Conservation (phyloP, 2,797 vertebrate species). For the Macropus fuliginosus region DNA sequence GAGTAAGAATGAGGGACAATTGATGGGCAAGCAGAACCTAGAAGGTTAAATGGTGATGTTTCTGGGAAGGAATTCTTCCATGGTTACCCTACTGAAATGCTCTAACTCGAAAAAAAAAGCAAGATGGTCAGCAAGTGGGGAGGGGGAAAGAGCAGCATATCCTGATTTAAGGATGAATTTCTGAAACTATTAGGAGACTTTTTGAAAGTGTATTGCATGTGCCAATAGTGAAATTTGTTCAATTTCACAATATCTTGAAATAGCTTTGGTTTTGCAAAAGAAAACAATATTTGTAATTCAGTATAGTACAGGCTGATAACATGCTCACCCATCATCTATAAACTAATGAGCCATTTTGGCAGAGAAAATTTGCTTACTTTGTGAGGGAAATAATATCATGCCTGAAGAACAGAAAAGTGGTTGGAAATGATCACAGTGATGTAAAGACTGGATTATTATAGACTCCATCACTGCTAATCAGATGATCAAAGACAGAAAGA, state of each 20-base stretch:
- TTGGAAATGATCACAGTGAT: background rate
- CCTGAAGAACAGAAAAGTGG: constrained; percentile 1
- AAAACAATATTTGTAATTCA: constrained; percentile 2
- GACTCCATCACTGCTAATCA: background rate
- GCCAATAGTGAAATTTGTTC: background rate
- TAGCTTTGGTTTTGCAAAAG: background rate
- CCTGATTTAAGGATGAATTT: background rate
- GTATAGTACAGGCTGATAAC: background rate
- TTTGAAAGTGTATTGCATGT: background rate
- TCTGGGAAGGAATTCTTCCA: background rate
- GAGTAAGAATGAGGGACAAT: background rate
- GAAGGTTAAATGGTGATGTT: background rate
- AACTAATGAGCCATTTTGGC: constrained; percentile 1
- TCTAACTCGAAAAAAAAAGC: background rate
- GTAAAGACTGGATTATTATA: background rate
- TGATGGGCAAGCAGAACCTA: background rate
- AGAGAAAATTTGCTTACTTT: constrained; percentile 1
- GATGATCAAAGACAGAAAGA: constrained; percentile 5
- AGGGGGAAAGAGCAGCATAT: background rate
- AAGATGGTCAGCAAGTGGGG: background rate
- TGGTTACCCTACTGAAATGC: background rate
- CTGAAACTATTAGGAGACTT: background rate
- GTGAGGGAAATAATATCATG: background rate
- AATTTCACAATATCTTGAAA: background rate
- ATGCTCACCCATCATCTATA: background rate